Percentiles rank a stretch among this genome's conserved stretches.
Evolutionary conservation across 2,888 invertebrate species (phyloP).

Genomic region (Hanleya hanleyi): DNA sequence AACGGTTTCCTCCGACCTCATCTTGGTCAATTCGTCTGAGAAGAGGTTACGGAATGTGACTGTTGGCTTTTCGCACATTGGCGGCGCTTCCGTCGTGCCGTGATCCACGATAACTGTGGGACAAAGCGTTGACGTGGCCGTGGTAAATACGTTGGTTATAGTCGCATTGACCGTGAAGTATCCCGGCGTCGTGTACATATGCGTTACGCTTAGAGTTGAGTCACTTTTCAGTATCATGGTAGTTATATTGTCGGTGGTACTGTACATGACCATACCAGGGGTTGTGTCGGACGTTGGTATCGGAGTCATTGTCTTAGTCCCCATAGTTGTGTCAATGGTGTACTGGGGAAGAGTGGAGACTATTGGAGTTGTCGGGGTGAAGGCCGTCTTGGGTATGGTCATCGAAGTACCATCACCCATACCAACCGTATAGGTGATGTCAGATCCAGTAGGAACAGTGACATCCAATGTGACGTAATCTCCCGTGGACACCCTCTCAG

Average conservation of each 20-base stretch:
- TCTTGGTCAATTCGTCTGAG: not conserved
- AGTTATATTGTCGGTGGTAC: not conserved
- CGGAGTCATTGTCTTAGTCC: no score
- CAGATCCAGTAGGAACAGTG: slow-evolving; percentile 59
- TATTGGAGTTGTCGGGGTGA: not conserved
- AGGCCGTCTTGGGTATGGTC: slow-evolving; percentile 32
- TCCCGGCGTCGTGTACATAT: slow-evolving; percentile 50
- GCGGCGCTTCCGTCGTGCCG: not conserved
- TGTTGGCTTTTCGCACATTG: slow-evolving; percentile 24
- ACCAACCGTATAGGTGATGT: slow-evolving; percentile 52
- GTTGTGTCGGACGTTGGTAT: no score
- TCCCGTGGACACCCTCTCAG: slow-evolving; percentile 44
- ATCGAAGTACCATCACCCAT: slow-evolving; percentile 58
- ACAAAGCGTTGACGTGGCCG: slow-evolving; percentile 54
- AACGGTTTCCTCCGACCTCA: slow-evolving; percentile 46
- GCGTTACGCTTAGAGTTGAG: slow-evolving; percentile 41
- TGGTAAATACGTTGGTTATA: slow-evolving; percentile 57
- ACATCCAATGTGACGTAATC: slow-evolving; percentile 50
- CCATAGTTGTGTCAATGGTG: no score
- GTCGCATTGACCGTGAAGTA: slow-evolving; percentile 50
- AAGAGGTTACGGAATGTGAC: slow-evolving; percentile 9
- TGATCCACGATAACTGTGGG: slow-evolving; percentile 55
- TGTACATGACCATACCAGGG: not conserved
- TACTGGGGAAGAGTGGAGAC: no score
- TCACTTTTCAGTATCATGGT: slow-evolving; percentile 36